Conservation (phyloP, 2,113 vertebrate genomes). For the Syngnathus scovelli region DNA sequence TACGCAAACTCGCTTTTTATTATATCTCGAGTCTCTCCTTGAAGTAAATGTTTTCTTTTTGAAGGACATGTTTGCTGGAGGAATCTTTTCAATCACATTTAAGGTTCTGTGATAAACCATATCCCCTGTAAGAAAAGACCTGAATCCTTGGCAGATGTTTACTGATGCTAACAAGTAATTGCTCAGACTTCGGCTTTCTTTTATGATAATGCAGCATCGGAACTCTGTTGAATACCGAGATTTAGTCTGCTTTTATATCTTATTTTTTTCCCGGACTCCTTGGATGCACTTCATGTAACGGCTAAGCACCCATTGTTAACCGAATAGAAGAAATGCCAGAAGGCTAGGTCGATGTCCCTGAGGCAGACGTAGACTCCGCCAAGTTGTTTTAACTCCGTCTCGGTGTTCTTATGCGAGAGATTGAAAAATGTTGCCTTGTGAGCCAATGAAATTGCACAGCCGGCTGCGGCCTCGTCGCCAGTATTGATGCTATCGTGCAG, state of each 20-base stretch:
- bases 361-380: neutral
- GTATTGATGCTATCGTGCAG: neutral
- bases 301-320: conserved; percentile 48
- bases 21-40: neutral
- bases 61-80: neutral
- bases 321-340: conserved; percentile 33
- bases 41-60: neutral
- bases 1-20: neutral
- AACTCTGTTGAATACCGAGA: too few relatives aligned
- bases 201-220: neutral
- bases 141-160: neutral
- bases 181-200: neutral
- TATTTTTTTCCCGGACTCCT: neutral
- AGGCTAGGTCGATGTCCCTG: conserved; percentile 15
- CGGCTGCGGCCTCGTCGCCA: too few relatives aligned
- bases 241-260: too few relatives aligned
- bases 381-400: neutral
- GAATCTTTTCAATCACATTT: neutral
- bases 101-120: too few relatives aligned
- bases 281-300: conserved; percentile 29
- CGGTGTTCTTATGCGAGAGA: neutral
- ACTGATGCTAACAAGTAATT: neutral
- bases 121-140: neutral
- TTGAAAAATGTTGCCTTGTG: neutral
- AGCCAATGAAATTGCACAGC: conserved; percentile 1